These are phyloP conservation scores for Vandiemenella viatica DNA, from an alignment of 2,888 invertebrate species.

Conservation along the genomic window DNA sequence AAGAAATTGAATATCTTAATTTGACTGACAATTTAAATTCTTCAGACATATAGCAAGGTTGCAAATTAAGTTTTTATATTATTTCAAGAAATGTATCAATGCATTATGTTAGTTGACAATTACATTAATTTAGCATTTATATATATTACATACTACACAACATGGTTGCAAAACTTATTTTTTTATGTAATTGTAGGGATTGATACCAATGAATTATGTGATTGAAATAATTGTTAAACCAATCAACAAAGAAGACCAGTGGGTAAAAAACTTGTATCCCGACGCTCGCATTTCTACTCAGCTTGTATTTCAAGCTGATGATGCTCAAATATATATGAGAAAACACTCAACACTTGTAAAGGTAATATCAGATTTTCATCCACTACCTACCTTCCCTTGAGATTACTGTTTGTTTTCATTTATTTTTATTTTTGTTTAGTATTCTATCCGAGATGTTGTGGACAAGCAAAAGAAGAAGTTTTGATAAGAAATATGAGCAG, in stretches of 20 bases:
- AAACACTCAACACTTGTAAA: conserved; percentile 7
- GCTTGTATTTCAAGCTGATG: conserved; percentile 10
- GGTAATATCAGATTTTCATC: conserved; percentile 1
- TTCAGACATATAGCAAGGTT: no score
- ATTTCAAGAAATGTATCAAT: no score
- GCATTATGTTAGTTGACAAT: no score
- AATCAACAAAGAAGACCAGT: conserved; percentile 6
- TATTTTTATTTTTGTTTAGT: neutral
- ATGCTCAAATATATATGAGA: conserved; percentile 11
- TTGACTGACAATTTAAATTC: no score
- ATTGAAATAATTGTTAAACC: conserved; percentile 12
- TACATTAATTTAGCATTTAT: no score
- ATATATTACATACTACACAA: no score
- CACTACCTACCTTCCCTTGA: no score
- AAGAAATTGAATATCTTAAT: no score
- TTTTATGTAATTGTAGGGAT: conserved; percentile 7
- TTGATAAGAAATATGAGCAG: neutral
- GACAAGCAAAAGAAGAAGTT: conserved; percentile 9
- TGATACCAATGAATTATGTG: conserved; percentile 9
- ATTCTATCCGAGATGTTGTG: conserved; percentile 7
- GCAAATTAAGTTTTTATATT: no score
- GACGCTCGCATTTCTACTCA: neutral
- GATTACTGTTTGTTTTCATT: no score
- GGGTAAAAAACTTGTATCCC: neutral
- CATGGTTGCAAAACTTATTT: no score